phyloP scores from a whole-genome alignment of 2,888 invertebrate species.

The Amphimallon solstitiale region DNA sequence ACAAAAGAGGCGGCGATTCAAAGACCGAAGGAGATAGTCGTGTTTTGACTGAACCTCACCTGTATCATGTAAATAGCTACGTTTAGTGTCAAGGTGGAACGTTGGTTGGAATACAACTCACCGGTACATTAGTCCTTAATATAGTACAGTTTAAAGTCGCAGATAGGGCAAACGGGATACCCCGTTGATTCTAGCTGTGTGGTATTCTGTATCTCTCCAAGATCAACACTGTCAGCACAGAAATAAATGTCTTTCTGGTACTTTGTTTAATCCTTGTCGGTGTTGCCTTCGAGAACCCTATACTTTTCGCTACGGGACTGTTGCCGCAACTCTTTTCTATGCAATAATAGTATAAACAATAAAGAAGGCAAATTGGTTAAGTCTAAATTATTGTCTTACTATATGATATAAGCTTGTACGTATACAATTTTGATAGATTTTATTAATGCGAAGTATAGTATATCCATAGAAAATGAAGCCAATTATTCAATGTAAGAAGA shows the following conservation, averaged over 20 bases:
- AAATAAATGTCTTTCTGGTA: slow-evolving; percentile 61
- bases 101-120: slow-evolving; percentile 50
- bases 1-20: slow-evolving; percentile 53
- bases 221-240: slow-evolving; percentile 62
- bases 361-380: neutral
- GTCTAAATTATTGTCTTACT: no score
- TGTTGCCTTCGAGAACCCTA: slow-evolving; percentile 37
- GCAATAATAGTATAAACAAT: neutral
- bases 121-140: slow-evolving; percentile 47
- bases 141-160: slow-evolving; percentile 43
- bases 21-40: slow-evolving; percentile 48
- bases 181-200: slow-evolving; percentile 60
- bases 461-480: no score
- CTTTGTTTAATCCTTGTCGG: slow-evolving; percentile 54
- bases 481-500: no score
- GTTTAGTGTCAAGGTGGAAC: slow-evolving; percentile 60
- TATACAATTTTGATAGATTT: no score
- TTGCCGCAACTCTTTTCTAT: slow-evolving; percentile 11
- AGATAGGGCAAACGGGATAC: slow-evolving; percentile 50
- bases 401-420: no score
- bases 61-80: slow-evolving; percentile 62
- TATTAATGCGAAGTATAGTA: no score
- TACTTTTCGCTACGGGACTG: slow-evolving; percentile 16
- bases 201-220: slow-evolving; percentile 59
- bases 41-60: slow-evolving; percentile 62